phyloP scores from a whole-genome alignment of 2,888 invertebrate genomes.

The Selenia dentaria region DNA sequence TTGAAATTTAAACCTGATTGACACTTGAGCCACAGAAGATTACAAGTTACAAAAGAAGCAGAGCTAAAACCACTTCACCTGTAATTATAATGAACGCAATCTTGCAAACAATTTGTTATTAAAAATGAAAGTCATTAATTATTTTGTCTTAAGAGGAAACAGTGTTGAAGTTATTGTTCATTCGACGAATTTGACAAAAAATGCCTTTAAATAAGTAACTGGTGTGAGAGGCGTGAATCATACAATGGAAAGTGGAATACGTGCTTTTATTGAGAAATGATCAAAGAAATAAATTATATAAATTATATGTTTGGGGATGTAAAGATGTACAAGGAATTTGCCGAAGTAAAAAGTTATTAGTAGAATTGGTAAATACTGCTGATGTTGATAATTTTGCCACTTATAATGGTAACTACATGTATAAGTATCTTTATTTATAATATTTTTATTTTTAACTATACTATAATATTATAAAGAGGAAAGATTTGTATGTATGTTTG shows the following conservation, averaged over 20 bases:
- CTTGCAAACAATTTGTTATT: background rate
- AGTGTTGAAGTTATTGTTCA: constrained; percentile 11
- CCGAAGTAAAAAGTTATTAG: background rate
- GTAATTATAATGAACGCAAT: too few species aligned
- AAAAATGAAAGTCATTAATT: constrained; percentile 12
- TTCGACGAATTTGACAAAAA: constrained; percentile 6
- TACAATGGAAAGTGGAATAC: constrained; percentile 5
- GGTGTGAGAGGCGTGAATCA: constrained; percentile 5
- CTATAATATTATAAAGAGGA: too few species aligned
- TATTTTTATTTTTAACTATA: too few species aligned
- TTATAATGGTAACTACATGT: too few species aligned
- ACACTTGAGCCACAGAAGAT: too few species aligned
- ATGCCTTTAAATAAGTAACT: constrained; percentile 6
- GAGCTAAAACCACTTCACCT: too few species aligned
- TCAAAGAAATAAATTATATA: constrained; percentile 2
- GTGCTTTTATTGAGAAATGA: constrained; percentile 1
- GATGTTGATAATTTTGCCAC: too few species aligned
- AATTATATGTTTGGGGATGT: background rate
- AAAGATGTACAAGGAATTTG: background rate
- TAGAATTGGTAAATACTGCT: background rate
- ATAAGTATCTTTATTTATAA: too few species aligned
- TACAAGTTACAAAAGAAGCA: too few species aligned
- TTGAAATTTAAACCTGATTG: too few species aligned
- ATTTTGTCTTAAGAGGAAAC: constrained; percentile 4
- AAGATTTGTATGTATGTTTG: too few species aligned